Evolutionary conservation across 2,888 invertebrate species (phyloP).

Genomic region (Tipula unca): DNA sequence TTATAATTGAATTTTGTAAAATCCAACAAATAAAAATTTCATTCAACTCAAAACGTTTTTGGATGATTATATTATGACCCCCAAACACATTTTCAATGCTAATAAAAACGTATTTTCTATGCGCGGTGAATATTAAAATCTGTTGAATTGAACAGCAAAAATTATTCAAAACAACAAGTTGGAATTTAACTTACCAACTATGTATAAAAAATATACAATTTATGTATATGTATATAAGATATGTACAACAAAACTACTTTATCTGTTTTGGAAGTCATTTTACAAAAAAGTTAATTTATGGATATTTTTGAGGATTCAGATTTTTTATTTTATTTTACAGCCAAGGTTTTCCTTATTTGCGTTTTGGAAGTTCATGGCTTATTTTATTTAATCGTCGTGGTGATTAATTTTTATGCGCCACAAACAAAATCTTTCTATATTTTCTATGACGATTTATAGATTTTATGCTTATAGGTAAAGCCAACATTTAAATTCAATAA

Average conservation of each 20-base stretch:
- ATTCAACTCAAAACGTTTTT: slow-evolving; percentile 14
- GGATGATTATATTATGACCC: slow-evolving; percentile 22
- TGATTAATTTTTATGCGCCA: not conserved
- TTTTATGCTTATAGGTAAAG: not conserved
- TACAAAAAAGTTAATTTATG: not conserved
- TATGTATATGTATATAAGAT: not conserved
- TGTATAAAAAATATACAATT: not conserved
- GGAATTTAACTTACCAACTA: not conserved
- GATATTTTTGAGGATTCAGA: not conserved
- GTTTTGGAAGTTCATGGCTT: not conserved
- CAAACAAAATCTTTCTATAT: too few species aligned
- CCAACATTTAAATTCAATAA: not conserved
- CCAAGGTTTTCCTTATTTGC: not conserved
- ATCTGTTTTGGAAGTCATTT: not conserved
- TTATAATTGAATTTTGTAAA: not conserved
- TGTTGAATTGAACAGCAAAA: not conserved
- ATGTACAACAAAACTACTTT: not conserved
- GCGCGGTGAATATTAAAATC: slow-evolving; percentile 17
- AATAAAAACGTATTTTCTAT: slow-evolving; percentile 21
- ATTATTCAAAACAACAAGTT: not conserved
- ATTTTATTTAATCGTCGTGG: too few species aligned
- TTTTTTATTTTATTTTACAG: not conserved
- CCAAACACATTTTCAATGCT: slow-evolving; percentile 25
- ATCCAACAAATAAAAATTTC: not conserved
- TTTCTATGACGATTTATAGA: too few species aligned